Conservation (phyloP, 2,888 invertebrate genomes). For the Eupithecia dodoneata region DNA sequence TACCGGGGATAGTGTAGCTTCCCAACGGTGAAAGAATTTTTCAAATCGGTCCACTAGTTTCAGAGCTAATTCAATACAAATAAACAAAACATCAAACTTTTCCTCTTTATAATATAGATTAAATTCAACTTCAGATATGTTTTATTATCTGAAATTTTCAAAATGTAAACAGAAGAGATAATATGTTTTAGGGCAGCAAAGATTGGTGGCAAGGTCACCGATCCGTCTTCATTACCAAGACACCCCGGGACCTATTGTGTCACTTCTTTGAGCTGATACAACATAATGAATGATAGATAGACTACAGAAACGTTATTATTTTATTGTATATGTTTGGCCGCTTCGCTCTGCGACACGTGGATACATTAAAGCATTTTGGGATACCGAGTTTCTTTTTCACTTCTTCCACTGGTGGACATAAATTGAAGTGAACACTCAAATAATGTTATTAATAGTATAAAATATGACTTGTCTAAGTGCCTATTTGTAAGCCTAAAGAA, state of each 20-base stretch:
- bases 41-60: too few species aligned
- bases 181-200: conserved; percentile 27
- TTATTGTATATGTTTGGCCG: neutral
- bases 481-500: too few species aligned
- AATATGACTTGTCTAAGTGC: too few species aligned
- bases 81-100: too few species aligned
- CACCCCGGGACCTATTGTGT: conserved; percentile 37
- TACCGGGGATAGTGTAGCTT: too few species aligned
- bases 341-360: neutral
- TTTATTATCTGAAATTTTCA: neutral
- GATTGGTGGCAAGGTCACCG: conserved; percentile 41
- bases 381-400: too few species aligned
- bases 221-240: conserved; percentile 45
- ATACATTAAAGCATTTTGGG: neutral
- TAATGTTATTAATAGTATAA: too few species aligned
- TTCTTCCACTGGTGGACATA: too few species aligned
- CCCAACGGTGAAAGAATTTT: too few species aligned
- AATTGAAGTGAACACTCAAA: too few species aligned
- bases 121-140: neutral
- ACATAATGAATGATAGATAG: conserved; percentile 44
- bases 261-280: conserved; percentile 35
- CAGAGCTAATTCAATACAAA: too few species aligned
- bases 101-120: too few species aligned
- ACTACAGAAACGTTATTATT: conserved; percentile 19
- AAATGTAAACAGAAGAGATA: conserved; percentile 15